phyloP scores from a whole-genome alignment of 2,113 vertebrate species.

The Corythornis vintsioides region DNA sequence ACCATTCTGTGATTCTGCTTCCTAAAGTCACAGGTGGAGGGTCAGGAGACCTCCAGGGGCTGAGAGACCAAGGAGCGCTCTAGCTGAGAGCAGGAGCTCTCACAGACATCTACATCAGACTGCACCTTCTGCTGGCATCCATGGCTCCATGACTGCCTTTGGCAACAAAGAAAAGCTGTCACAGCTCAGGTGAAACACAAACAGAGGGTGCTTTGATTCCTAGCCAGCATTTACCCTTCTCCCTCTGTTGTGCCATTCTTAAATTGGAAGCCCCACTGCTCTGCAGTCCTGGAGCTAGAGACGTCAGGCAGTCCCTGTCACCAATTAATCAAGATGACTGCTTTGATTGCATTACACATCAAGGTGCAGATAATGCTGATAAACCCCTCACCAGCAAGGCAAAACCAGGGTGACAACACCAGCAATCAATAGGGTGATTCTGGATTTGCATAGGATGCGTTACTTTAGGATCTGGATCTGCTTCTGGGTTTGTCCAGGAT shows the following conservation, averaged over 20 bases:
- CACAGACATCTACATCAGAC: too few species aligned
- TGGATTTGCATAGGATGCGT: background rate
- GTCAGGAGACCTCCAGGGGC: background rate
- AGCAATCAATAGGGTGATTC: background rate
- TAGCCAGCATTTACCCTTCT: background rate
- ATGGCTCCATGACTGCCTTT: rapidly evolving
- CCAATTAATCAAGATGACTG: background rate
- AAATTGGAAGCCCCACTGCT: background rate
- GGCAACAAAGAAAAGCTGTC: background rate
- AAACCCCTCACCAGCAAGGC: background rate
- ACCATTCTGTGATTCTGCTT: background rate
- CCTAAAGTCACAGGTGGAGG: rapidly evolving
- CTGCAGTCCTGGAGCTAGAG: background rate
- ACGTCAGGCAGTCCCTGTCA: background rate
- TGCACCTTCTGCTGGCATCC: background rate
- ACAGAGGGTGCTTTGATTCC: background rate
- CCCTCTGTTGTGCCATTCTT: background rate
- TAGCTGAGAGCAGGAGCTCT: background rate
- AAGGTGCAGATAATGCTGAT: background rate
- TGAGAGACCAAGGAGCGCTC: background rate
- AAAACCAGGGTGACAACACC: rapidly evolving
- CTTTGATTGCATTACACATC: background rate
- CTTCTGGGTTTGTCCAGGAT: slow-evolving; percentile 40
- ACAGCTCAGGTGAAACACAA: rapidly evolving
- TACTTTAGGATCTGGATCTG: slow-evolving; percentile 28